Base-by-base conservation (phyloP, 2,113 vertebrate genomes). In the Pan paniscus region DNA sequence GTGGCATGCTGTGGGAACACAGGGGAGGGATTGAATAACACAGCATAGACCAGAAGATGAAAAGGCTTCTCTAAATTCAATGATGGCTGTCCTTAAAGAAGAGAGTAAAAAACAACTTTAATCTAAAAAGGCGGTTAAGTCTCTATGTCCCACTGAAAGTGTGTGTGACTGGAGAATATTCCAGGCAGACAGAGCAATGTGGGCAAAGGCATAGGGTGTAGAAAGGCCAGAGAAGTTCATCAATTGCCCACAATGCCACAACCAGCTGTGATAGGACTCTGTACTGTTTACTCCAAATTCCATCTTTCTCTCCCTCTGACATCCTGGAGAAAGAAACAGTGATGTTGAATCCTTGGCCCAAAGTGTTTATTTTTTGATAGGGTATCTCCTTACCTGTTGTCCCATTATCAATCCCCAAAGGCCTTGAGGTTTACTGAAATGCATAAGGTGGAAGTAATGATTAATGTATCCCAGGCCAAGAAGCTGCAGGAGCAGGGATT, bases 401-500 rank as follows among this genome's bases (percentile, higher is more conserved):
- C 80, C 64, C 84, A 64, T 96, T 70, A 46, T 80, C 82, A 72
- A 70, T 68, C 85, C 93, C 83, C 8, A 64, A 76, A 97, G 82
- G 35, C 94, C 76, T 52, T n/a, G 48, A 20, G 35, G 40, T 75
- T 86, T 73, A 27, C 81, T 87, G 89, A 89, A 93, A 93, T 4
- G 30, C 16, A 48, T 46, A n/a, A 82, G 76, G 76, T 83, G 70
- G 75, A 55, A 82, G 52, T 22, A 17, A 90, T 97, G 98, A 96
- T 97, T 94, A 97, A 98, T 98, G 86, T 89, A 50, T 92, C 93
- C 95, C 46, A 16, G 79, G 97, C 96, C 96, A 96, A 91, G 92
- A 95, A 81, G 82, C 96, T 95, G 89, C 96, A 92, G 96, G 95
- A 95, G 81, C 87, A 2, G 55, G 43, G 89, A 91, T 50, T 79